Evolutionary conservation across 2,113 vertebrate species (phyloP).

Genomic region (Phyllostomus hastatus): DNA sequence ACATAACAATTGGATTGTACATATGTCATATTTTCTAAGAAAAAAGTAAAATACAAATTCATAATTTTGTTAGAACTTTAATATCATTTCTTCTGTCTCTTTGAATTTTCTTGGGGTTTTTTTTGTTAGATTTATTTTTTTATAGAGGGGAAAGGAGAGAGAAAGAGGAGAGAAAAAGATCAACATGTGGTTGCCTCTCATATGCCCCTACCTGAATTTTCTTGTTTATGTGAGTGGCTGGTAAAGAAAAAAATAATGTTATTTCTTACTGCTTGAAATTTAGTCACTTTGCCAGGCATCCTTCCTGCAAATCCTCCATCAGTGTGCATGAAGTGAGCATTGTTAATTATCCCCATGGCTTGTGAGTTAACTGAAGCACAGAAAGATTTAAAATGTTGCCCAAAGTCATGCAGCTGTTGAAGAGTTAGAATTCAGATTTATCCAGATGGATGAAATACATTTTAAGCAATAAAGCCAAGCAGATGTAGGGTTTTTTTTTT

Average conservation of each 20-base stretch:
- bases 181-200: too few relatives aligned
- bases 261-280: not conserved
- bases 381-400: constrained; percentile 5
- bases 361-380: not conserved
- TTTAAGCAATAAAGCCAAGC: not conserved
- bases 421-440: not conserved
- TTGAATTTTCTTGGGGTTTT: not conserved
- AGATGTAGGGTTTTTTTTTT: not conserved
- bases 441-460: not conserved
- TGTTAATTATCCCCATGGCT: constrained; percentile 2
- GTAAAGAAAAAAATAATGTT: not conserved
- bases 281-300: not conserved
- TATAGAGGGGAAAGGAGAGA: too few relatives aligned
- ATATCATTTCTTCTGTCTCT: not conserved
- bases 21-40: constrained; percentile 11
- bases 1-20: not conserved
- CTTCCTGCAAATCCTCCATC: not conserved
- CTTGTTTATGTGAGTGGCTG: not conserved
- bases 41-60: not conserved
- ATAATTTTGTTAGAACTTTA: not conserved
- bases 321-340: not conserved
- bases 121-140: too few relatives aligned
- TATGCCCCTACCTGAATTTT: not conserved
- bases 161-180: too few relatives aligned
- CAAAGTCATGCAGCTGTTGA: not conserved